Percentiles rank a stretch among this genome's conserved stretches.
Conservation (phyloP, 2,888 invertebrate species). For the Lycia hirtaria region DNA sequence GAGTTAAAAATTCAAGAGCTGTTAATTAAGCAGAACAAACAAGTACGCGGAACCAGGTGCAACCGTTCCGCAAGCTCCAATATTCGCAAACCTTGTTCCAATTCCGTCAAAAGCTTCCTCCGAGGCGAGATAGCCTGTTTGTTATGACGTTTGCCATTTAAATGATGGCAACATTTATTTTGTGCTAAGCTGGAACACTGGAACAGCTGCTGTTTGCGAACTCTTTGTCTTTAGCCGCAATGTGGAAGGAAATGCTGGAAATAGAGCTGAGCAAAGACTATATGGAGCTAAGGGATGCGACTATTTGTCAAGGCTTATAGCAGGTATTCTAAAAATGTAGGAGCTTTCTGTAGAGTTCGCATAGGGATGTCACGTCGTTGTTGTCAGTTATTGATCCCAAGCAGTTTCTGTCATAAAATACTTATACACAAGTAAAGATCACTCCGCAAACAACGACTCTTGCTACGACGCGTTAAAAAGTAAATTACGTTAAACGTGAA, state of each 20-base stretch:
- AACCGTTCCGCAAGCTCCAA: slow-evolving; percentile 12
- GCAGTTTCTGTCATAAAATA: too few relatives aligned
- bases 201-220: slow-evolving; percentile 18
- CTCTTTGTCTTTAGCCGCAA: slow-evolving; percentile 13
- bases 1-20: slow-evolving; percentile 36
- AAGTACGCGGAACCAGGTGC: slow-evolving; percentile 25
- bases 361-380: too few relatives aligned
- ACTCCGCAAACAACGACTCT: too few relatives aligned
- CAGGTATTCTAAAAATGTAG: too few relatives aligned
- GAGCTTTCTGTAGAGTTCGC: too few relatives aligned
- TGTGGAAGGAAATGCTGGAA: slow-evolving; percentile 1
- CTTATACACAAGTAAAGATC: too few relatives aligned
- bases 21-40: slow-evolving; percentile 37
- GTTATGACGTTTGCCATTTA: slow-evolving; percentile 19
- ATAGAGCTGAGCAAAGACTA: not conserved
- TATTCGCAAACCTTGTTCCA: slow-evolving; percentile 22
- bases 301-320: not conserved
- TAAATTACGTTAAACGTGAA: too few relatives aligned
- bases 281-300: too few relatives aligned
- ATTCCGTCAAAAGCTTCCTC: slow-evolving; percentile 23
- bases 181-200: slow-evolving; percentile 18
- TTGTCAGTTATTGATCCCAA: too few relatives aligned
- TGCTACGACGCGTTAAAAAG: too few relatives aligned
- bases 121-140: slow-evolving; percentile 21
- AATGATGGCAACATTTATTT: slow-evolving; percentile 19